phyloP scores from a whole-genome alignment of 1,140 invertebrate genomes.

The Caerostris darwini region DNA sequence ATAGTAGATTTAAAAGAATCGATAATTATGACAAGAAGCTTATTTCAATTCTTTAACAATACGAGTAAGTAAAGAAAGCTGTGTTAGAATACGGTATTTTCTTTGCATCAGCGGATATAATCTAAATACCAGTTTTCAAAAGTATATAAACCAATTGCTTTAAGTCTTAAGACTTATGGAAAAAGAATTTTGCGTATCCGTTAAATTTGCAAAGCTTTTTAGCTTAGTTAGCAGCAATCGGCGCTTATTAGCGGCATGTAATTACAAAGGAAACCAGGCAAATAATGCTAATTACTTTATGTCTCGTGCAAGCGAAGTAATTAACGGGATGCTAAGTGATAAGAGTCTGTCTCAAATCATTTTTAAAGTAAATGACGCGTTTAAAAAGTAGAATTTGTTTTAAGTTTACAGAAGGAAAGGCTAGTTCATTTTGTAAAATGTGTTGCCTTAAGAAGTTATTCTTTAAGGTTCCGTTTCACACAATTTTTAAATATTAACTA shows the following conservation, averaged over 20 bases:
- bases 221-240: slow-evolving; percentile 18
- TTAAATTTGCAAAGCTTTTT: slow-evolving; percentile 31
- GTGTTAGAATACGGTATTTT: background rate
- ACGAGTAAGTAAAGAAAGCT: slow-evolving; percentile 35
- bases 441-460: background rate
- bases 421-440: background rate
- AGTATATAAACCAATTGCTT: background rate
- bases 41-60: slow-evolving; percentile 19
- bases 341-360: slow-evolving; percentile 21
- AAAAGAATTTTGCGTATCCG: background rate
- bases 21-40: background rate
- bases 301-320: slow-evolving; percentile 34
- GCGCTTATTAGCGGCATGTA: slow-evolving; percentile 33
- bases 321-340: slow-evolving; percentile 38
- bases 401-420: background rate
- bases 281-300: slow-evolving; percentile 52
- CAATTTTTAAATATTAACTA: too few species aligned
- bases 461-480: too few species aligned
- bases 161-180: background rate
- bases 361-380: slow-evolving; percentile 46
- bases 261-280: slow-evolving; percentile 45
- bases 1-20: slow-evolving; percentile 23
- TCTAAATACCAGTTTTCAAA: slow-evolving; percentile 11
- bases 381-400: slow-evolving; percentile 37
- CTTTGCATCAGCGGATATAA: slow-evolving; percentile 18